A percentile compares a stretch with the other conserved stretches of the same genome.
Conservation (phyloP, 2,888 invertebrate genomes). For the Colostygia pectinataria region DNA sequence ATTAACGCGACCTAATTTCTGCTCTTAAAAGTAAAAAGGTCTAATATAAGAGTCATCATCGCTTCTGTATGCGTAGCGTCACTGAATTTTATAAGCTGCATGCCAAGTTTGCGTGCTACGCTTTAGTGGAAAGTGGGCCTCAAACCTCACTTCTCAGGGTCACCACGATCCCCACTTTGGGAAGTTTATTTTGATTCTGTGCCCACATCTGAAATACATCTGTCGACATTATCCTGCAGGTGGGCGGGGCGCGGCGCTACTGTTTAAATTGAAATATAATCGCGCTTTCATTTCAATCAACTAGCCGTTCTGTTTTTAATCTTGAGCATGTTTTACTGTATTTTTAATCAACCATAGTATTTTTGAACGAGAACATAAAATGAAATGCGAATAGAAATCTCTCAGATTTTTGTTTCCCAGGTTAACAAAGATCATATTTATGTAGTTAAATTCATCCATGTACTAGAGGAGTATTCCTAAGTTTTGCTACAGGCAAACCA, state of each 20-base stretch:
- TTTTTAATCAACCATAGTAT: slow-evolving; percentile 6
- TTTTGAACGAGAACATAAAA: slow-evolving; percentile 9
- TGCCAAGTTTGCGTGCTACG: background rate
- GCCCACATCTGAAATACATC: slow-evolving; percentile 3
- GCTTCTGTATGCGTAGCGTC: too few species aligned
- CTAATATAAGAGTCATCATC: too few species aligned
- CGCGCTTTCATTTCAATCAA: slow-evolving; percentile 5
- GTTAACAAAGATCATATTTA: too few species aligned
- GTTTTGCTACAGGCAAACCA: too few species aligned
- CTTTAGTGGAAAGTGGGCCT: slow-evolving; percentile 12
- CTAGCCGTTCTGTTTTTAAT: background rate
- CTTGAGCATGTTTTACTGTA: slow-evolving; percentile 14
- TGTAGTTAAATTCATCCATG: too few species aligned
- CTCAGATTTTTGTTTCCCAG: too few species aligned
- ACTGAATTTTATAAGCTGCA: background rate
- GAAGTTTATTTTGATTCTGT: slow-evolving; percentile 20
- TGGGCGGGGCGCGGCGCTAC: too few species aligned
- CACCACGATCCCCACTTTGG: slow-evolving; percentile 25
- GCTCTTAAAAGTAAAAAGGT: too few species aligned
- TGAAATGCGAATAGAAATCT: too few species aligned
- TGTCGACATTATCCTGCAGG: slow-evolving; percentile 2
- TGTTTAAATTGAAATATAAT: background rate
- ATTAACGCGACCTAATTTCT: too few species aligned
- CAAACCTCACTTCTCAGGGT: slow-evolving; percentile 22
- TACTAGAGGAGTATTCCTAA: too few species aligned